Evolutionary conservation across 1,140 invertebrate genomes (phyloP), one percentile per base, ranked within the genome.

Genomic region (Metopolophium dirhodum): DNA sequence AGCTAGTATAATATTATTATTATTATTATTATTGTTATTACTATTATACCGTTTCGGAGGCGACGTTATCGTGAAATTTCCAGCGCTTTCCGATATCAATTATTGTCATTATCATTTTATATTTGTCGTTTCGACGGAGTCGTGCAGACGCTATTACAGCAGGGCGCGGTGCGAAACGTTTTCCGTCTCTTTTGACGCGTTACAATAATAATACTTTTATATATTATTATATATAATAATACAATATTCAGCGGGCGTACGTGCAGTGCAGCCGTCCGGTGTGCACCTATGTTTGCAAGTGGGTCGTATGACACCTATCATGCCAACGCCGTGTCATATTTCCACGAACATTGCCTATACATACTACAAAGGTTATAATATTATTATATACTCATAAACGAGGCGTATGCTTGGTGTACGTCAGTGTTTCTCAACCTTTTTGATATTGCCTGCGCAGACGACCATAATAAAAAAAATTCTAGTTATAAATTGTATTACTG

Each of bases 71-170:
- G 61, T 77, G n/a, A 77, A 77, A 35, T 77, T 77, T 30, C 61
- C 61, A 77, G 61, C 61, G 61, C 61, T 77, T 77, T 77, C 61
- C 61, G 61, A 77, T 77, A n/a, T 77, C 61, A 77, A 77, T 77
- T 77, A n/a, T 77, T 77, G 11, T 68, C 26, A n/a, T 68, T 68
- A n/a, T 68, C 14, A n/a, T 77, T 77, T 77, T 77, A 77, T 77
- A 61, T 61, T 68, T 68, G 61, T 68, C 26, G 9, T 68, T 14
- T 30, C 61, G 9, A 35, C 30, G 61, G 61, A 77, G n/a, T n/a
- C 30, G 61, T 35, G 61, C 61, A n/a, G 30, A 77, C 61, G 9
- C 61, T 22, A 54, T 54, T 77, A 14, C n/a, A 57, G 54, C 49
- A 23, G 61, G 61, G 61, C 61, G 61, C 61, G 61, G 61, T n/a